These are phyloP conservation scores for Lepidochrysops patricia DNA, from an alignment of 2,888 invertebrate genomes.

Conservation along the genomic window DNA sequence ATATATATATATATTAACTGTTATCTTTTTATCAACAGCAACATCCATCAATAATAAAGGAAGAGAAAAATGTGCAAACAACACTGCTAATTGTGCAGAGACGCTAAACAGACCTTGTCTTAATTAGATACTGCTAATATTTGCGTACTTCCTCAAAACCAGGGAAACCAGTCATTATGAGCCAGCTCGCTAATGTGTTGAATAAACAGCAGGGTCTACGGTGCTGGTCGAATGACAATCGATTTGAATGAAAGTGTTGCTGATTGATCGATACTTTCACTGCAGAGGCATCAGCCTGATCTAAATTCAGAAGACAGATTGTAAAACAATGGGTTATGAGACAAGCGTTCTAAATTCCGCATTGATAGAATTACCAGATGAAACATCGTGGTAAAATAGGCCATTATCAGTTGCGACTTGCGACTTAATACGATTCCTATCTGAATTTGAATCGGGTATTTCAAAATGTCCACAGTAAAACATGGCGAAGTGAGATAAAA, in stretches of 20 bases:
- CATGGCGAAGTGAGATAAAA: no score
- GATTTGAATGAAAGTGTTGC: constrained; percentile 61
- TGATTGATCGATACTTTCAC: constrained; percentile 63
- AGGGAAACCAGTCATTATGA: constrained; percentile 17
- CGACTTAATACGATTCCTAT: no score
- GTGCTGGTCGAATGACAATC: constrained; percentile 48
- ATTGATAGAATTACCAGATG: no score
- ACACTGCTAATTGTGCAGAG: background rate
- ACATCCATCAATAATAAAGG: background rate
- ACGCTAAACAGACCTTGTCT: constrained; percentile 18
- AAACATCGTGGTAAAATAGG: no score
- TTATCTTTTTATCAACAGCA: no score
- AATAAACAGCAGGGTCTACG: background rate
- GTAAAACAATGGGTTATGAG: background rate
- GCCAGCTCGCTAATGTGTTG: background rate
- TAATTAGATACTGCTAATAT: constrained; percentile 21
- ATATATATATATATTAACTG: no score
- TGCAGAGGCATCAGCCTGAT: constrained; percentile 19
- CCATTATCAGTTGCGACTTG: no score
- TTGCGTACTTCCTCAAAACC: constrained; percentile 24
- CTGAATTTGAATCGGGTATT: no score
- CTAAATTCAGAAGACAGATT: background rate
- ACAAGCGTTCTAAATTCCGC: background rate
- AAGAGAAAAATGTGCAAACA: background rate
- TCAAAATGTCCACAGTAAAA: no score